A percentile compares a stretch with the other conserved stretches of the same genome.
Evolutionary conservation across 2,888 invertebrate genomes (phyloP).

Genomic region (Drosophila villosipedis): DNA sequence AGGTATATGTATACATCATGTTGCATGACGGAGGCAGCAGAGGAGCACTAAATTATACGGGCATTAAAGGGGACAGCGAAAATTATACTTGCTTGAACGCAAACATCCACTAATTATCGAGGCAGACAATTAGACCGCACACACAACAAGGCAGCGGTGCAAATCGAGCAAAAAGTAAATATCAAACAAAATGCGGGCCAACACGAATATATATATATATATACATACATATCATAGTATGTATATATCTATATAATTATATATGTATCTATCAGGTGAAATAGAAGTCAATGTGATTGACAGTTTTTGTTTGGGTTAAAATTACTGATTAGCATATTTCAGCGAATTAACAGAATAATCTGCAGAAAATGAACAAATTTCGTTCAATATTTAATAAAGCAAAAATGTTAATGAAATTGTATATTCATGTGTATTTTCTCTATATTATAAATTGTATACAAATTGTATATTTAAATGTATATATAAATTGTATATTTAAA

Average conservation of each 20-base stretch:
- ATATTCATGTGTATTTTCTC: not conserved
- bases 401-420: not conserved
- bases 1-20: not conserved
- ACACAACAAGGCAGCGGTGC: conserved; percentile 10
- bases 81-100: conserved; percentile 51
- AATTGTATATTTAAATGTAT: no score
- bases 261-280: not conserved
- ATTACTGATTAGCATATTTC: not conserved
- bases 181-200: conserved; percentile 27
- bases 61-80: conserved; percentile 23
- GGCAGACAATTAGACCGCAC: conserved; percentile 13
- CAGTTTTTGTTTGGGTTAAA: not conserved
- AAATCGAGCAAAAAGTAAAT: conserved; percentile 33
- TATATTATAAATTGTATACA: no score
- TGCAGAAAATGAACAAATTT: not conserved
- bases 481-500: no score
- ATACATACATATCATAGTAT: not conserved
- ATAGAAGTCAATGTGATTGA: not conserved
- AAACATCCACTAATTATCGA: conserved; percentile 55
- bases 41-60: conserved; percentile 15
- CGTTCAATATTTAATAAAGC: not conserved
- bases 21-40: not conserved
- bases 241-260: not conserved
- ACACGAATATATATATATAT: not conserved
- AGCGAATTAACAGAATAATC: not conserved